Evolutionary conservation across 2,888 invertebrate species (phyloP).

Genomic region (Saturnia japonica): DNA sequence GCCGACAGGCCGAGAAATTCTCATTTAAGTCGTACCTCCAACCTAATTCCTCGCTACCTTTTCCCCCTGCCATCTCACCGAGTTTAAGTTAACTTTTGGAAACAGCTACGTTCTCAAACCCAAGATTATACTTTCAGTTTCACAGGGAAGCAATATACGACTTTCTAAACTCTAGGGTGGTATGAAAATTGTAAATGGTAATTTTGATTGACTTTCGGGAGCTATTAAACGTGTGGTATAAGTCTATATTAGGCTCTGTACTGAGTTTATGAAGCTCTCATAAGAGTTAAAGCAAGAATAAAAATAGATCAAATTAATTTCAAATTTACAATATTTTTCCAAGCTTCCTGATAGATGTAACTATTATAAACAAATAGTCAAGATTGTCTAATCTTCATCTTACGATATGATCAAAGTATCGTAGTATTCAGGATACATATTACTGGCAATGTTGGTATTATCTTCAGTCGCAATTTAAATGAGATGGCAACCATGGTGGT

Average conservation of each 20-base stretch:
- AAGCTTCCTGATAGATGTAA: too few species aligned
- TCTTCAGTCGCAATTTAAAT: too few species aligned
- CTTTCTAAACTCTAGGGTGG: not conserved
- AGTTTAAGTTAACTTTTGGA: conserved; percentile 3
- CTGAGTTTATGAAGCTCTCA: not conserved
- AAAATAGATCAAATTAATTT: too few species aligned
- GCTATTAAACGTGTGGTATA: not conserved
- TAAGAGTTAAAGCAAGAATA: not conserved
- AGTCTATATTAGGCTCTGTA: too few species aligned
- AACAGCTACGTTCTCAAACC: conserved; percentile 7
- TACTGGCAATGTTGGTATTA: too few species aligned
- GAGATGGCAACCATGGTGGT: too few species aligned
- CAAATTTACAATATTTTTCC: too few species aligned
- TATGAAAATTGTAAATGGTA: not conserved
- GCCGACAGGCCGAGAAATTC: not conserved
- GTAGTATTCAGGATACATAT: too few species aligned
- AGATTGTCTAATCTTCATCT: too few species aligned
- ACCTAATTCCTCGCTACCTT: conserved; percentile 2
- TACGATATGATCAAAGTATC: too few species aligned
- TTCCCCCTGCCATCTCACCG: not conserved
- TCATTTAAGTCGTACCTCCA: not conserved
- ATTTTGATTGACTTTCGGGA: not conserved
- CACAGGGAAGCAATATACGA: conserved; percentile 12
- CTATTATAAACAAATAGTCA: too few species aligned
- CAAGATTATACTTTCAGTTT: conserved; percentile 5